Evolutionary conservation across 2,797 vertebrate species (phyloP).

Genomic region (Lepilemur ruficaudatus): DNA sequence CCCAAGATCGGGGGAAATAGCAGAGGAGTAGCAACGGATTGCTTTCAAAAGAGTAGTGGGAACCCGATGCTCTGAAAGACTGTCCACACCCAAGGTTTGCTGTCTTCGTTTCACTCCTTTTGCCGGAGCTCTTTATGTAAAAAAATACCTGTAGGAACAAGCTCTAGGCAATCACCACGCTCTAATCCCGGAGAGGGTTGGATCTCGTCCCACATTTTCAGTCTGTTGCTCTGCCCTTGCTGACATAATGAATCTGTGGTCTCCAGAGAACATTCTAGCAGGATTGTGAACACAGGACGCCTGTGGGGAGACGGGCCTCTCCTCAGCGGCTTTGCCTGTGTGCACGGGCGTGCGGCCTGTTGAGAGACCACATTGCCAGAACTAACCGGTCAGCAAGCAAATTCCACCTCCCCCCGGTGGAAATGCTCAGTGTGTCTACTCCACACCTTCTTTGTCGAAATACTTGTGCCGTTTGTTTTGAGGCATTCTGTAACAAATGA

Average conservation of each 20-base stretch:
- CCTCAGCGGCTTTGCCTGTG: neutral
- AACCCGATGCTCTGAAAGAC: neutral
- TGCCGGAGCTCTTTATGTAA: neutral
- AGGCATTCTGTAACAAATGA: neutral
- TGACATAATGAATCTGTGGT: conserved; percentile 84
- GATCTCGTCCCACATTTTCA: neutral
- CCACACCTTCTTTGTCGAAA: neutral
- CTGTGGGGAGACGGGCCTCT: neutral
- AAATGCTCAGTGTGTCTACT: neutral
- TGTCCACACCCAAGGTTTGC: neutral
- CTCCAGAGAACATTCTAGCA: neutral
- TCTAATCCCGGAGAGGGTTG: neutral
- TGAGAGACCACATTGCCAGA: conserved; percentile 86
- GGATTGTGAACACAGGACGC: neutral
- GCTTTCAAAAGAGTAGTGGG: neutral
- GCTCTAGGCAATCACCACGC: neutral
- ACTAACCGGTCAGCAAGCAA: conserved; percentile 84
- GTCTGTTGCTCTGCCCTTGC: neutral
- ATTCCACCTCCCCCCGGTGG: neutral
- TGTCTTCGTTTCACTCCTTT: neutral
- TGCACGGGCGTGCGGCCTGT: conserved; percentile 75
- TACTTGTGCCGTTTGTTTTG: neutral
- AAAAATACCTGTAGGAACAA: neutral
- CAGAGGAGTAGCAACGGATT: neutral
- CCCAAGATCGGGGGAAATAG: conserved; percentile 41